Evolutionary conservation across 2,113 vertebrate genomes (phyloP).

Genomic region (Elgaria multicarinata): DNA sequence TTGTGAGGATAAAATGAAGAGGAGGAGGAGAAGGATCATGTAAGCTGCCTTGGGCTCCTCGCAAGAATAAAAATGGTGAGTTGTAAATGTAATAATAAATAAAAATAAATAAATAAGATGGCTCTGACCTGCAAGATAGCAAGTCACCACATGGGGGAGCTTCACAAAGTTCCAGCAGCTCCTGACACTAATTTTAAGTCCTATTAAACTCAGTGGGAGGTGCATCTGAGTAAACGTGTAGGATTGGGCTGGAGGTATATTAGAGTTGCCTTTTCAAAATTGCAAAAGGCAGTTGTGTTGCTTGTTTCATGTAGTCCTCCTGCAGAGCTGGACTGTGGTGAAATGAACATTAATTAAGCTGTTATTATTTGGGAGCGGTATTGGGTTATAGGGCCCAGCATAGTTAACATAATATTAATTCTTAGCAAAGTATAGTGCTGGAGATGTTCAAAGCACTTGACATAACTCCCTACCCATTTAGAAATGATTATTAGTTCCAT

Average conservation of each 20-base stretch:
- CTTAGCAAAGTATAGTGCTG: no score
- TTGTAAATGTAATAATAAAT: background rate
- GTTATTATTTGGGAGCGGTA: background rate
- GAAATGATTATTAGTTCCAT: background rate
- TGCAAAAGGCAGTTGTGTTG: background rate
- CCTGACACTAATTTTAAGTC: background rate
- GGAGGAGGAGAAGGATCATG: background rate
- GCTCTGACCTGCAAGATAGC: no score
- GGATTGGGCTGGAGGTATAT: background rate
- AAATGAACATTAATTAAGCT: background rate
- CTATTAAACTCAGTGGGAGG: background rate
- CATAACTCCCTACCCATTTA: background rate
- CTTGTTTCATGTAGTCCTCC: no score
- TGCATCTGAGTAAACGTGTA: background rate
- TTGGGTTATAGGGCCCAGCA: background rate
- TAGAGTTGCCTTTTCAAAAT: background rate
- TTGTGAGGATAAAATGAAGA: background rate
- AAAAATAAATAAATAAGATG: no score
- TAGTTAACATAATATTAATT: background rate
- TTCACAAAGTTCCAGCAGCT: background rate
- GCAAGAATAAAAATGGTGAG: background rate
- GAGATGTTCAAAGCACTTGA: background rate
- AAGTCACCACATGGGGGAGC: background rate
- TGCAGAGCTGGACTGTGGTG: background rate
- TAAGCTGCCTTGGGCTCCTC: no score